Evolutionary conservation across 2,888 invertebrate species (phyloP).

Genomic region (Amorpha juglandis): DNA sequence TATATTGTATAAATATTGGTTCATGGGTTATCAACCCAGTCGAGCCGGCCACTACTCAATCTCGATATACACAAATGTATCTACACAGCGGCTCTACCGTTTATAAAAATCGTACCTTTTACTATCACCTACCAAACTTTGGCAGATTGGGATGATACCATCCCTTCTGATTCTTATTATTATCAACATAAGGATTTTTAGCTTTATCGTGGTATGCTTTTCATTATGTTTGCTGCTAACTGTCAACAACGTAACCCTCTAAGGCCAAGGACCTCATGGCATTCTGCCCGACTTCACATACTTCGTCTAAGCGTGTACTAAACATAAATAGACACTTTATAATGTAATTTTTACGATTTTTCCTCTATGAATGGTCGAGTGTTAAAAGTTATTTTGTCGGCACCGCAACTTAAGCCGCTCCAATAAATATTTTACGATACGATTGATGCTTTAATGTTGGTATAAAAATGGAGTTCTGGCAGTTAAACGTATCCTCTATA

Average conservation of each 20-base stretch:
- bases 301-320: neutral
- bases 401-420: conserved; percentile 26
- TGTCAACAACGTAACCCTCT: neutral
- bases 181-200: too few species aligned
- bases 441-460: conserved; percentile 53
- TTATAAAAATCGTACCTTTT: too few species aligned
- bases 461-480: conserved; percentile 33
- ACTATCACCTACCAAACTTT: too few species aligned
- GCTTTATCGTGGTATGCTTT: neutral
- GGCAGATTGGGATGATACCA: too few species aligned
- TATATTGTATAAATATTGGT: too few species aligned
- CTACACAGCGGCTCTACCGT: too few species aligned
- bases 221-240: neutral
- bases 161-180: too few species aligned
- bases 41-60: too few species aligned
- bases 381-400: conserved; percentile 6
- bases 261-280: conserved; percentile 12
- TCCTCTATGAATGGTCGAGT: conserved; percentile 30
- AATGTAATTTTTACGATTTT: conserved; percentile 25
- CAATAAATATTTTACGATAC: conserved; percentile 55
- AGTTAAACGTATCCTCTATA: conserved; percentile 12
- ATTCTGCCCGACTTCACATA: neutral
- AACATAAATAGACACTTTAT: conserved; percentile 10
- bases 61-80: too few species aligned
- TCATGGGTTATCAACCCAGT: too few species aligned